Percentiles rank a stretch among this genome's conserved stretches.
phyloP scores from a whole-genome alignment of 2,797 vertebrate genomes.

The Masticophis lateralis region DNA sequence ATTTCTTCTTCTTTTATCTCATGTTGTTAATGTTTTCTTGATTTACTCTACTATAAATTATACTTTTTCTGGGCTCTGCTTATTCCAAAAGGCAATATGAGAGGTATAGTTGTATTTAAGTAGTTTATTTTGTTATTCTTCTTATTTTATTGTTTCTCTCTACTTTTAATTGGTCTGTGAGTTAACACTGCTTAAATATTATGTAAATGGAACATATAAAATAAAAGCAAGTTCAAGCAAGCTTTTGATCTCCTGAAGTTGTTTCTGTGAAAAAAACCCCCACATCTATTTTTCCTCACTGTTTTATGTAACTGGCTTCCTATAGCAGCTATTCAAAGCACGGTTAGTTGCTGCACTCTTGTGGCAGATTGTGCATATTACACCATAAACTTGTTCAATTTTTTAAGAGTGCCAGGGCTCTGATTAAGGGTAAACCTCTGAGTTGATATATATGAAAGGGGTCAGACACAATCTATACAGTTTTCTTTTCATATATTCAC shows the following conservation, averaged over 20 bases:
- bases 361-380: conserved; percentile 32
- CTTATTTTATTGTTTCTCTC: neutral
- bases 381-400: neutral
- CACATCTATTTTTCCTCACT: neutral
- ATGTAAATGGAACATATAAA: neutral
- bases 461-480: neutral
- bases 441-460: neutral
- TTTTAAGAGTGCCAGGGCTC: neutral
- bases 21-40: neutral
- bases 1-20: neutral
- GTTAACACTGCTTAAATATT: neutral
- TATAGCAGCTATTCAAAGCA: neutral
- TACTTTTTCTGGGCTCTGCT: neutral
- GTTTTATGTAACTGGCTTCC: too few species aligned
- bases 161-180: neutral
- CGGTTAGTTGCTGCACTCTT: conserved; percentile 62
- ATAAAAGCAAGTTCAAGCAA: neutral
- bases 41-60: neutral
- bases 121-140: neutral
- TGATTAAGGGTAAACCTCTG: neutral
- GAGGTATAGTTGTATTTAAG: neutral
- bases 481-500: neutral
- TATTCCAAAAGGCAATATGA: neutral
- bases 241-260: neutral
- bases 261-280: neutral